These are phyloP conservation scores for Xenentodon cancila DNA, from an alignment of 2,797 vertebrate genomes.

Conservation along the genomic window DNA sequence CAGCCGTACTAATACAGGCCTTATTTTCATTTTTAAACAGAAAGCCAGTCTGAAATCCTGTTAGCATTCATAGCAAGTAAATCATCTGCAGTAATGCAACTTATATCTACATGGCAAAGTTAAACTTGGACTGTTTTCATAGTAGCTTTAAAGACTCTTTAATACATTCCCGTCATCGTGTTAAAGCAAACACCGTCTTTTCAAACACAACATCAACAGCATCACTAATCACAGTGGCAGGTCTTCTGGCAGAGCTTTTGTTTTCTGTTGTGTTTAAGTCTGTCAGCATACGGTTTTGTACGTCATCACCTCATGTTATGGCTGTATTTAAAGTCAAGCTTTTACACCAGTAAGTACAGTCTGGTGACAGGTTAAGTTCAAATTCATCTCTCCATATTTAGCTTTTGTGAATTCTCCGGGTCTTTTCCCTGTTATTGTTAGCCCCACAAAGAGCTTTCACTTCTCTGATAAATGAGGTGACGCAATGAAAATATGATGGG, in stretches of 20 bases:
- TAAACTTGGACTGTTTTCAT: not conserved
- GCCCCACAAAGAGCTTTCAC: slow-evolving; percentile 36
- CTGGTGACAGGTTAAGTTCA: slow-evolving; percentile 57
- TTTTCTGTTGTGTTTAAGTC: slow-evolving; percentile 45
- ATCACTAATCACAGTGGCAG: slow-evolving; percentile 40
- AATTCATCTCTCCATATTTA: slow-evolving; percentile 48
- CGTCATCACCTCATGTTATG: slow-evolving; percentile 59
- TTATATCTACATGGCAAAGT: no score
- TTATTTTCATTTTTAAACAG: no score
- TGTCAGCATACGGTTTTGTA: slow-evolving; percentile 40
- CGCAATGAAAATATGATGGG: slow-evolving; percentile 55
- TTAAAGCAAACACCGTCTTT: slow-evolving; percentile 27
- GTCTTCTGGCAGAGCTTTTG: slow-evolving; percentile 23
- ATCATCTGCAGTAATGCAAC: no score
- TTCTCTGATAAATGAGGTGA: slow-evolving; percentile 72
- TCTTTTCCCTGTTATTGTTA: slow-evolving; percentile 66
- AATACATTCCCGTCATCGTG: slow-evolving; percentile 5
- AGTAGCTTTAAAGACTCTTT: not conserved
- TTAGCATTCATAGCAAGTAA: no score
- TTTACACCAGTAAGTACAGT: slow-evolving; percentile 16
- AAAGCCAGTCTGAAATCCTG: no score
- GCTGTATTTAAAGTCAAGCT: slow-evolving; percentile 20
- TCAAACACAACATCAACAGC: slow-evolving; percentile 47
- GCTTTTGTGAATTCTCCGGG: slow-evolving; percentile 32
- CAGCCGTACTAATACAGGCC: no score